A percentile compares a stretch with the other conserved stretches of the same genome.
phyloP scores from a whole-genome alignment of 2,888 invertebrate species.

The Leuctra nigra region DNA sequence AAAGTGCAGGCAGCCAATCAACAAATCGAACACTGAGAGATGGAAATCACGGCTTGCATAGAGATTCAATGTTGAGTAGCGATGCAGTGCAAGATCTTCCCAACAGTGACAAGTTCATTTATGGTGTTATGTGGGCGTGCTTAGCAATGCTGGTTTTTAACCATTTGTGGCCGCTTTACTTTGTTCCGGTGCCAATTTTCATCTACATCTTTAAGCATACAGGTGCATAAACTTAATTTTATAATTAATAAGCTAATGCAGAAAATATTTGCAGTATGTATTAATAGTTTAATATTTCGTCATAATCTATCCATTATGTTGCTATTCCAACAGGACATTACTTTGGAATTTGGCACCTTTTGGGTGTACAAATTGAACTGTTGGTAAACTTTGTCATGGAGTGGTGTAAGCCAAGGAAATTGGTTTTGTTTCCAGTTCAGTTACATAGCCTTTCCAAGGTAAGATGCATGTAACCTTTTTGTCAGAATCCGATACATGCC shows the following conservation, averaged over 20 bases:
- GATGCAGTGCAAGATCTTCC: not conserved
- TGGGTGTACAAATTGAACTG: conserved; percentile 32
- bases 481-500: too few relatives aligned
- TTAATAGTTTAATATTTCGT: too few relatives aligned
- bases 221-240: conserved; percentile 47
- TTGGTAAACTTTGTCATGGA: conserved; percentile 37
- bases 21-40: too few relatives aligned
- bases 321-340: conserved; percentile 32
- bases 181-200: conserved; percentile 68
- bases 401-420: conserved; percentile 60
- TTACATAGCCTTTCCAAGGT: conserved; percentile 70
- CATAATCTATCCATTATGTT: too few relatives aligned
- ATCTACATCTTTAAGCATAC: conserved; percentile 56
- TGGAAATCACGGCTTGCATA: not conserved
- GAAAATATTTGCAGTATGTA: conserved; percentile 1
- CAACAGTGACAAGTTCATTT: conserved; percentile 63
- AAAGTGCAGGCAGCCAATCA: too few relatives aligned
- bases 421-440: conserved; percentile 55
- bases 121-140: conserved; percentile 73
- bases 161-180: conserved; percentile 72
- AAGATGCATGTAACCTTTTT: too few relatives aligned
- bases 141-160: conserved; percentile 79
- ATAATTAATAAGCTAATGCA: conserved; percentile 41
- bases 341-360: conserved; percentile 36
- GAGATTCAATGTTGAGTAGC: not conserved